A percentile compares a stretch with the other conserved stretches of the same genome.
Conservation (phyloP, 2,888 invertebrate species). For the Coelopa pilipes region DNA sequence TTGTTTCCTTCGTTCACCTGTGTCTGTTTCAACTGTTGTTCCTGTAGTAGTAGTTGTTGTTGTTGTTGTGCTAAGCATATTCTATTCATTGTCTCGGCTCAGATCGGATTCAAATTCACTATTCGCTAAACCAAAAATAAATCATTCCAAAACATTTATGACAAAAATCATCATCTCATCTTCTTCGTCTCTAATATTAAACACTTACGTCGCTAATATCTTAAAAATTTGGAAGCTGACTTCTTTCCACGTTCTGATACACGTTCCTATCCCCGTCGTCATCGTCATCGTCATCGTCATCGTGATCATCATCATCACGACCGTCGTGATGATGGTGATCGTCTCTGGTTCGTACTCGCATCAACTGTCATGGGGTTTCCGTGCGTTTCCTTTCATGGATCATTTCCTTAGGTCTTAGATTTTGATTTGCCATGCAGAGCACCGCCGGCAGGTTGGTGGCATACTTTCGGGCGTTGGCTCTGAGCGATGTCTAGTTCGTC, state of each 20-base stretch:
- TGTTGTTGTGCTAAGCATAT: not conserved
- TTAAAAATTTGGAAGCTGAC: slow-evolving; percentile 54
- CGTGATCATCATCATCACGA: no score
- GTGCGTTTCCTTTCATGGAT: no score
- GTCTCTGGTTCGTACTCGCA: no score
- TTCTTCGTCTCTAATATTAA: slow-evolving; percentile 45
- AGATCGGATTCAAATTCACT: slow-evolving; percentile 12
- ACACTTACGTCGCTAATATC: slow-evolving; percentile 53
- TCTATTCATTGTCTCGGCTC: no score
- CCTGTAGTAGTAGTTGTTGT: not conserved
- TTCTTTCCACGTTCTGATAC: slow-evolving; percentile 29
- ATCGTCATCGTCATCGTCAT: not conserved
- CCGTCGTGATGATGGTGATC: not conserved
- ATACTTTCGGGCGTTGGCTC: no score
- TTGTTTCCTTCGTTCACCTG: not conserved
- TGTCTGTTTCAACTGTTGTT: no score
- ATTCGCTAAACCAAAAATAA: not conserved
- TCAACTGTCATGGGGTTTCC: no score
- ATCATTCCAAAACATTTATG: not conserved
- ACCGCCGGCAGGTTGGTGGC: no score
- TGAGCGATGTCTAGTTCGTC: no score
- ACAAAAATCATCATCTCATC: slow-evolving; percentile 11
- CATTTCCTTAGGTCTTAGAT: no score
- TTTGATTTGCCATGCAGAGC: no score
- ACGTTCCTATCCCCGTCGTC: not conserved